These are phyloP conservation scores for Sesamia inferens DNA, from an alignment of 2,888 invertebrate species.

Conservation along the genomic window DNA sequence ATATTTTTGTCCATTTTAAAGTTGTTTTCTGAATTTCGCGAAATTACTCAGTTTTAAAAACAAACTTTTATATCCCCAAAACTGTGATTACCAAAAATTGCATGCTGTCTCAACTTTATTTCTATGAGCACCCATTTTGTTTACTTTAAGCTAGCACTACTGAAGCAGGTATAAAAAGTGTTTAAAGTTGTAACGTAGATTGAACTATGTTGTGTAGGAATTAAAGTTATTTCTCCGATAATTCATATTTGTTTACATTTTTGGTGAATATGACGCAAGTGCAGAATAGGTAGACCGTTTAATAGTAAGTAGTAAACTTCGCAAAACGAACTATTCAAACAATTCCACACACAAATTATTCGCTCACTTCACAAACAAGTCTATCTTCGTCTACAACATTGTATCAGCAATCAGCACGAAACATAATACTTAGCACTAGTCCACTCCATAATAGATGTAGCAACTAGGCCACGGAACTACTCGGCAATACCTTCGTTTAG, in stretches of 20 bases:
- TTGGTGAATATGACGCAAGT: no score
- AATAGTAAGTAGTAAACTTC: background rate
- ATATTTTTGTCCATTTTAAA: background rate
- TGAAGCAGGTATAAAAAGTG: no score
- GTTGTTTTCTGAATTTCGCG: no score
- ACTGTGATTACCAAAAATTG: background rate
- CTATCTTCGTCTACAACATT: conserved; percentile 31
- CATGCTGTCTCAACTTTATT: background rate
- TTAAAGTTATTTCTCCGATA: no score
- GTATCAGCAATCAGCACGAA: conserved; percentile 27
- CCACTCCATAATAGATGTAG: conserved; percentile 45
- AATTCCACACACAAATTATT: background rate
- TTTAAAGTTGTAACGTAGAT: no score
- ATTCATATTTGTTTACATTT: no score
- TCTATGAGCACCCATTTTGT: no score
- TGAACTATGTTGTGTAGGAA: no score
- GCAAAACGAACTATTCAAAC: background rate
- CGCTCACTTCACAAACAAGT: conserved; percentile 4
- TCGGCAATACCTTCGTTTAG: conserved; percentile 60
- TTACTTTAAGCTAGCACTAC: no score
- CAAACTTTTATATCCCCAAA: background rate
- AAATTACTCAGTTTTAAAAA: background rate
- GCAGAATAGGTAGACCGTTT: background rate
- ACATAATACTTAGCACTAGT: conserved; percentile 20
- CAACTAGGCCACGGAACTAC: conserved; percentile 73